phyloP scores from a whole-genome alignment of 1,140 invertebrate species.

The Polypedilum vanderplanki region DNA sequence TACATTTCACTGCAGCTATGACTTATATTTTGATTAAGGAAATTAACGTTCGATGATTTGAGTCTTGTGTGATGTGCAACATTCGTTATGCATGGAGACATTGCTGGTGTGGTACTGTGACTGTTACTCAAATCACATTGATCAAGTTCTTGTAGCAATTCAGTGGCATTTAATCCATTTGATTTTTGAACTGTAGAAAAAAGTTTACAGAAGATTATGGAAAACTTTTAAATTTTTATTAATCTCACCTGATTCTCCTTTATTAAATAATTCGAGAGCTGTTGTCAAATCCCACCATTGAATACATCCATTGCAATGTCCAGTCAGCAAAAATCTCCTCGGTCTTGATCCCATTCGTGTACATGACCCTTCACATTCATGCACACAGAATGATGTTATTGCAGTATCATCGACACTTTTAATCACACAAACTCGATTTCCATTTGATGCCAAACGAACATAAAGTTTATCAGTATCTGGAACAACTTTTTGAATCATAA shows the following conservation, averaged over 20 bases:
- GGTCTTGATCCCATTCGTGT: slow-evolving; percentile 85
- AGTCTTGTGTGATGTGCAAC: slow-evolving; percentile 54
- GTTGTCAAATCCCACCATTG: slow-evolving; percentile 99
- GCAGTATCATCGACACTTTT: slow-evolving; percentile 89
- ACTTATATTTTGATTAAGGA: slow-evolving; percentile 53
- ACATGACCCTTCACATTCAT: slow-evolving; percentile 88
- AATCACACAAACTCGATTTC: slow-evolving; percentile 86
- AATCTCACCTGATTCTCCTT: slow-evolving; percentile 55
- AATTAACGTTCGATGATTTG: slow-evolving; percentile 65
- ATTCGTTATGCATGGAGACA: slow-evolving; percentile 68
- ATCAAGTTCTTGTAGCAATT: slow-evolving; percentile 82
- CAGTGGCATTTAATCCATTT: slow-evolving; percentile 78
- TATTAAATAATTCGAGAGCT: slow-evolving; percentile 73
- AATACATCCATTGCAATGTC: slow-evolving; percentile 88
- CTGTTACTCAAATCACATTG: slow-evolving; percentile 87
- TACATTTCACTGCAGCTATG: slow-evolving; percentile 12
- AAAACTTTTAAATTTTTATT: background rate
- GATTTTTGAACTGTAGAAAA: slow-evolving; percentile 36
- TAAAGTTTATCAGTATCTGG: slow-evolving; percentile 93
- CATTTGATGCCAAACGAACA: slow-evolving; percentile 89
- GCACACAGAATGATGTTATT: slow-evolving; percentile 92
- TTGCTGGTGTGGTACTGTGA: slow-evolving; percentile 74
- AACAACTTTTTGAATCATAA: slow-evolving; percentile 96
- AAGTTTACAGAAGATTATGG: background rate
- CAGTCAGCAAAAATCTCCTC: slow-evolving; percentile 86